Base-by-base conservation (phyloP, 1,140 invertebrate genomes). In the Rhynchophorus ferrugineus region DNA sequence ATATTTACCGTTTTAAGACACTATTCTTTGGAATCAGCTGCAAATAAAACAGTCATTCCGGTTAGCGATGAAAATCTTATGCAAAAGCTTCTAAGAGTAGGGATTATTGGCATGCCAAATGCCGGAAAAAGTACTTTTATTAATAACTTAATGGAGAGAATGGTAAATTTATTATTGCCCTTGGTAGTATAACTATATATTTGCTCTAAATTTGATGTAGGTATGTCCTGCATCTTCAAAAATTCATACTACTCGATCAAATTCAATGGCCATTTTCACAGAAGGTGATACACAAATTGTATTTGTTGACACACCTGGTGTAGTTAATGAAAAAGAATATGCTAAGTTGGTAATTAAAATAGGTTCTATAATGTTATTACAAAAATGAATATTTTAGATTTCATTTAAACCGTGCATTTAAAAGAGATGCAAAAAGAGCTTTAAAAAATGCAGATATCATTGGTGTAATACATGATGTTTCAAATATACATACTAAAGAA, bases 61-160 rank as follows among this genome's bases (percentile, higher is more conserved):
- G n/a, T n/a, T n/a, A n/a, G n/a, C n/a, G n/a, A n/a, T n/a, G n/a
- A n/a, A n/a, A n/a, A n/a, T n/a, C n/a, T n/a, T n/a, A n/a, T n/a
- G n/a, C n/a, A n/a, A n/a, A 81, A 75, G 65, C 64, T 85, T 9
- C 70, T 96, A 7, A 85, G 84, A 72, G 82, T 96, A 20, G 87
- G 91, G 3, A 82, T 98, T 20, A 78, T 98, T 55, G 94, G 94
- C 7, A 71, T 84, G 11, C 93, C 94, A 14, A 97, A 97, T 77
- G 82, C 82, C 51, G 94, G 94, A 35, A 98, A 98, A 72, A 96
- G 92, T 71, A 95, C 93, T 1, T 73, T 98, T 2, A 85, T 94
- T 22, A 98, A 98, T 76, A 75, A 80, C 63, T 75, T 97, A 18
- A 75, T 89, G 33, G 77, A 83, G 38, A 80, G 88, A 73, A 83